phyloP scores from a whole-genome alignment of 2,888 invertebrate genomes.

The Hyposoter didymator region DNA sequence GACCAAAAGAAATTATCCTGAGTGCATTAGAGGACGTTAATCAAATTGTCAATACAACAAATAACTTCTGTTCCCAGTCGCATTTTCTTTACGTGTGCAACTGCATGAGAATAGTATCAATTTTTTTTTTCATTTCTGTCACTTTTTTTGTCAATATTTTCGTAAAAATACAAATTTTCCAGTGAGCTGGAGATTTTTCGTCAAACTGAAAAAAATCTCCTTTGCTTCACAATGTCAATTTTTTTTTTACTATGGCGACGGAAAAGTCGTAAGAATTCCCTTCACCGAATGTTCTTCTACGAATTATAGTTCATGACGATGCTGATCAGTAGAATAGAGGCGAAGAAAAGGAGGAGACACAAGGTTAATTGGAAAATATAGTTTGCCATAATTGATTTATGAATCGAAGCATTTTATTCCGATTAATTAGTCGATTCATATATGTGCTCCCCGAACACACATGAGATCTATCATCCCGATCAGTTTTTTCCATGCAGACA shows the following conservation, averaged over 20 bases:
- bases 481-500: not conserved
- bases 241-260: no score
- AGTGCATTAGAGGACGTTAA: conserved; percentile 20
- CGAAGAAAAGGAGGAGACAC: not conserved
- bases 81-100: no score
- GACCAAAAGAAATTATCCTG: conserved; percentile 18
- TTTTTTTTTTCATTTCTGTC: no score
- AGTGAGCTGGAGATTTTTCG: no score
- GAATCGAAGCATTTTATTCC: not conserved
- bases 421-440: not conserved
- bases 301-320: not conserved
- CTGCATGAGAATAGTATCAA: no score
- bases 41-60: not conserved
- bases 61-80: not conserved
- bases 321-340: not conserved
- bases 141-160: no score
- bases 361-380: not conserved
- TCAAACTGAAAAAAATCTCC: not conserved
- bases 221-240: not conserved
- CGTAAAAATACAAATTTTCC: no score
- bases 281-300: not conserved
- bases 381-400: not conserved
- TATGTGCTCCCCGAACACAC: not conserved
- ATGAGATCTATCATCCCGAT: not conserved
- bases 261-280: not conserved